Evolutionary conservation across 2,113 vertebrate species (phyloP), one percentile per base, ranked within the genome.

Genomic region (Phrynosoma platyrhinos): DNA sequence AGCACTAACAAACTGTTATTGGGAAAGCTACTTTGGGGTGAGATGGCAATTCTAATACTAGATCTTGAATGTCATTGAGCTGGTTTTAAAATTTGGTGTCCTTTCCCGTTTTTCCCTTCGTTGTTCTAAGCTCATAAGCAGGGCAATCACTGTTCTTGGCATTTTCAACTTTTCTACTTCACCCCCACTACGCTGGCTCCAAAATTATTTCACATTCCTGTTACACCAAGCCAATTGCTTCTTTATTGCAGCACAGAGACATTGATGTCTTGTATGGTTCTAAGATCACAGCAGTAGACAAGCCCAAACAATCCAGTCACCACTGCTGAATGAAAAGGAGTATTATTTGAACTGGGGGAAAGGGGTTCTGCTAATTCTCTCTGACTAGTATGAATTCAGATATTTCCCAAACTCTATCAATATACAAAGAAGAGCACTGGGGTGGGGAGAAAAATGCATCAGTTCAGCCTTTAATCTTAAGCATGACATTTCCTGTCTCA

Each of bases 391-490:
- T 89, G 91, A 92, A 91, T 86, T 90, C 90, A 94, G 77, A 92
- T 87, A 90, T 32, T 78, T 47, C 81, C 74, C 3, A 0, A 13
- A 91, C 74, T 64, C 47, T 86, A 88, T 92, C n/a, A 86, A 30
- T 0, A 2, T 84, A 86, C 78, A 93, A 55, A 0, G 64, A 53
- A 87, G 62, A 53, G 30, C 13, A 52, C 9, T 9, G 82, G 52
- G 71, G 81, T 36, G 36, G 84, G 58, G 88, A 47, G 47, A 1
- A 87, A 94, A 90, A 93, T 84, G 81, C 25, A 86, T 1, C 88
- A 84, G 32, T 91, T 93, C 77, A 80, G 27, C 79, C 94, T 94
- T 89, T 92, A 87, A 94, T 93, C 93, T 94, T 90, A 91, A 80
- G 82, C 83, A 87, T 90, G 88, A 93, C 16, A 16, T 88, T 92